Percentiles rank a stretch among this genome's conserved stretches.
These are phyloP conservation scores for Leptinotarsa rubiginosa DNA, from an alignment of 2,888 invertebrate species.

Conservation along the genomic window DNA sequence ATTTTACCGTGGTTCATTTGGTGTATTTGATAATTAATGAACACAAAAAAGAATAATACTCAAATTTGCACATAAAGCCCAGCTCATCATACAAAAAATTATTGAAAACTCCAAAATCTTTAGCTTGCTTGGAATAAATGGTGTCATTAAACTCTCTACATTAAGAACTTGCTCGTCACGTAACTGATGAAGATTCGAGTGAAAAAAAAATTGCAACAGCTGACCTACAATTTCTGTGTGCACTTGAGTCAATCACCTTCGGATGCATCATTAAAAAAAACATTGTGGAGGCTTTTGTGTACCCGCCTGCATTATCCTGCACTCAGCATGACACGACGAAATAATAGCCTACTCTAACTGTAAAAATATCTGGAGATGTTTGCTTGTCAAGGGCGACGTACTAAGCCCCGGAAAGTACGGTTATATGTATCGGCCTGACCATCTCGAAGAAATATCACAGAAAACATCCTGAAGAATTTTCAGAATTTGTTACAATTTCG, in stretches of 20 bases:
- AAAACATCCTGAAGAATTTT: not conserved
- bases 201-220: slow-evolving; percentile 12
- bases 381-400: slow-evolving; percentile 12
- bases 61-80: too few species aligned
- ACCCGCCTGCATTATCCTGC: not conserved
- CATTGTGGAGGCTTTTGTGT: slow-evolving; percentile 15
- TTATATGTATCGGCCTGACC: slow-evolving; percentile 2
- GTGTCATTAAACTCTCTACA: not conserved
- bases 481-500: not conserved
- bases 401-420: slow-evolving; percentile 1
- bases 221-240: slow-evolving; percentile 19
- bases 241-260: slow-evolving; percentile 17
- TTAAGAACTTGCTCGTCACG: not conserved
- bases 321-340: slow-evolving; percentile 4
- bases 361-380: slow-evolving; percentile 9
- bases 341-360: slow-evolving; percentile 19
- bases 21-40: too few species aligned
- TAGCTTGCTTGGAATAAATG: not conserved
- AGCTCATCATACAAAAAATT: not conserved
- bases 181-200: slow-evolving; percentile 3
- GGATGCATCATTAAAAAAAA: slow-evolving; percentile 17
- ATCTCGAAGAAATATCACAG: not conserved
- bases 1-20: too few species aligned
- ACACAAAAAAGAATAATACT: too few species aligned
- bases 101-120: not conserved